Evolutionary conservation across 2,797 vertebrate genomes (phyloP).

Genomic region (Dendrocincla tyrannina): DNA sequence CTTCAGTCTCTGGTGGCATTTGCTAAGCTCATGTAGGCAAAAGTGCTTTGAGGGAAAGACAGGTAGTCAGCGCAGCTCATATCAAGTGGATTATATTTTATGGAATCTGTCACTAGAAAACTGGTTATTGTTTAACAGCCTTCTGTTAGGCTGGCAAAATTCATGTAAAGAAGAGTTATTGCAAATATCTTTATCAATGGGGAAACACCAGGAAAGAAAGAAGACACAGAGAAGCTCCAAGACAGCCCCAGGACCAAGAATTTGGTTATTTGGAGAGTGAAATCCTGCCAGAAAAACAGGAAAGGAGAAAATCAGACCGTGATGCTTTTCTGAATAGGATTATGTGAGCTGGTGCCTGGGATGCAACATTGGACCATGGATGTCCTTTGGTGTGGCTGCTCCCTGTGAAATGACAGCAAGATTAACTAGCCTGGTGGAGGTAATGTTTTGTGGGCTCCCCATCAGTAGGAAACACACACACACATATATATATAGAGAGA

Average conservation of each 20-base stretch:
- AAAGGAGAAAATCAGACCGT: background rate
- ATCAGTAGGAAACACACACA: background rate
- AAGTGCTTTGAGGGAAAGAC: background rate
- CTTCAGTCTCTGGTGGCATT: background rate
- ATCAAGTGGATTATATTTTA: background rate
- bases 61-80: background rate
- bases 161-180: background rate
- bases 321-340: background rate
- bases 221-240: background rate
- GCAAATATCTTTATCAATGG: background rate
- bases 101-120: background rate
- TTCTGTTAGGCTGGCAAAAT: background rate
- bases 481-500: background rate
- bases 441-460: background rate
- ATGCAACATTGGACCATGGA: background rate
- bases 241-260: rapidly evolving
- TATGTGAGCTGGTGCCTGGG: background rate
- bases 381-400: background rate
- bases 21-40: background rate
- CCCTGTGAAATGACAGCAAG: background rate
- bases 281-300: background rate
- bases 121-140: background rate
- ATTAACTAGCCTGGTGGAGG: background rate
- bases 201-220: background rate
- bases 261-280: background rate